Evolutionary conservation across 1,140 invertebrate species (phyloP).

Genomic region (Delia radicum): DNA sequence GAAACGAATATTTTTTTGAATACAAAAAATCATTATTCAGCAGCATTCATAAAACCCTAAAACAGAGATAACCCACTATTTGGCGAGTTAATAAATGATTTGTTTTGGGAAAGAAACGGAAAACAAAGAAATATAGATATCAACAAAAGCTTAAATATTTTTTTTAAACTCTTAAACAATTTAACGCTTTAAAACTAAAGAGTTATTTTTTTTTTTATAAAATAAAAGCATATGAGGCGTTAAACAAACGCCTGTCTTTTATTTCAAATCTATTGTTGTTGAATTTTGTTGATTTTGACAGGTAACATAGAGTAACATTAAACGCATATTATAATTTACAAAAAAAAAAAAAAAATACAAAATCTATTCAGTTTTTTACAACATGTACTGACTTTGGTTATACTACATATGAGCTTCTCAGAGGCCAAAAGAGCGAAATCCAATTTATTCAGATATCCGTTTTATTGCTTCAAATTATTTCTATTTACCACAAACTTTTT

Average conservation of each 20-base stretch:
- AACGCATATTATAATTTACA: no score
- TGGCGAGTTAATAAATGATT: background rate
- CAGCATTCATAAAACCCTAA: background rate
- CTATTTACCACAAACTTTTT: no score
- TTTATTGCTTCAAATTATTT: no score
- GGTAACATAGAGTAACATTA: no score
- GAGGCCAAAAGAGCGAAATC: no score
- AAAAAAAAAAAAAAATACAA: no score
- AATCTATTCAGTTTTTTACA: no score
- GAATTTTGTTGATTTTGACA: background rate
- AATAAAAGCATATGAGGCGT: no score
- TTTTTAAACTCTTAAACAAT: background rate
- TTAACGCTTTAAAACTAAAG: background rate
- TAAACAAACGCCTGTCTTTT: background rate
- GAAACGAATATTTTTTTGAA: background rate
- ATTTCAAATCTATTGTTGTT: background rate
- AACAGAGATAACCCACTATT: background rate
- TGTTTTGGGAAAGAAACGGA: background rate
- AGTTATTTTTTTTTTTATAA: no score
- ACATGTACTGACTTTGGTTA: no score
- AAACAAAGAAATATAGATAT: background rate
- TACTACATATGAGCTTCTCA: no score
- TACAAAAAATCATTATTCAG: background rate
- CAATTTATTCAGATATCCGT: no score
- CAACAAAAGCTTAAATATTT: background rate